A percentile compares a stretch with the other conserved stretches of the same genome.
Evolutionary conservation across 2,888 invertebrate species (phyloP).

Genomic region (Sepioteuthis lessoniana): DNA sequence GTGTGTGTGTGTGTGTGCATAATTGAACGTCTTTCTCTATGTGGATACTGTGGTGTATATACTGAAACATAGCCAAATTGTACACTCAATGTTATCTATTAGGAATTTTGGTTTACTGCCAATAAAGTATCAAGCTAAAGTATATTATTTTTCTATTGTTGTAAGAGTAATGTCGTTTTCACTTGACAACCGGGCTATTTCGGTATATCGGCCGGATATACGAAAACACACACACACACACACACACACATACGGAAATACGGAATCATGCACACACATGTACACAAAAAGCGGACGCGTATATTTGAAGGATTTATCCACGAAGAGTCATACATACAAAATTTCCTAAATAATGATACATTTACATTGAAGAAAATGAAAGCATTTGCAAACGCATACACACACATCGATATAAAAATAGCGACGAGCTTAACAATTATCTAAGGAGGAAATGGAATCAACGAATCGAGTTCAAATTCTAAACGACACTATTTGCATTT

Average conservation of each 20-base stretch:
- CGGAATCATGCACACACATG: too few relatives aligned
- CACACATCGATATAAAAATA: too few relatives aligned
- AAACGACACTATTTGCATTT: too few relatives aligned
- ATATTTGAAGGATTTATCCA: too few relatives aligned
- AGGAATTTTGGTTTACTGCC: neutral
- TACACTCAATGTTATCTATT: neutral
- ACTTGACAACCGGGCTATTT: neutral
- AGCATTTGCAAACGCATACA: too few relatives aligned
- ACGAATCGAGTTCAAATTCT: too few relatives aligned
- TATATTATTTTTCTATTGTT: neutral
- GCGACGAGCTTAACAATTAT: too few relatives aligned
- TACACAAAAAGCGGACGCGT: too few relatives aligned
- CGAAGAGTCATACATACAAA: too few relatives aligned
- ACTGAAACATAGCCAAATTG: neutral
- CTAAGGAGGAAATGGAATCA: too few relatives aligned
- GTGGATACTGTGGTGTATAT: neutral
- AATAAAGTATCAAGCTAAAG: neutral
- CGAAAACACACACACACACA: neutral
- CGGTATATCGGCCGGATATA: neutral
- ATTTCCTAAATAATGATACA: too few relatives aligned
- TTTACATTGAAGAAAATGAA: too few relatives aligned
- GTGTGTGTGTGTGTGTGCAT: neutral
- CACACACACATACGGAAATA: neutral
- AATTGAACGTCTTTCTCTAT: neutral
- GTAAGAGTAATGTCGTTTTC: neutral